phyloP scores from a whole-genome alignment of 2,888 invertebrate genomes.

The Thumatha senex region DNA sequence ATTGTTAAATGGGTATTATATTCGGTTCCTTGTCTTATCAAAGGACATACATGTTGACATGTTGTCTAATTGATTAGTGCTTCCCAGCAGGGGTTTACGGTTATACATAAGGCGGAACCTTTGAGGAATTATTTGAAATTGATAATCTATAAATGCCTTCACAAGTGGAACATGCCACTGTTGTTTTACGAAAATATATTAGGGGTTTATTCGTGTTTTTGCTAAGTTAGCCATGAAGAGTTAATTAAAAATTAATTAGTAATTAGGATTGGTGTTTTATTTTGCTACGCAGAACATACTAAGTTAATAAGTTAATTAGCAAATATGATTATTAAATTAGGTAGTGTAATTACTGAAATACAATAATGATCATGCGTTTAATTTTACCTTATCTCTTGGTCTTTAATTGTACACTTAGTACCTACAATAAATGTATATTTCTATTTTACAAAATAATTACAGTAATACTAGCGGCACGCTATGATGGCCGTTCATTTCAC shows the following conservation, averaged over 20 bases:
- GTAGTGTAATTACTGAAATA: constrained; percentile 3
- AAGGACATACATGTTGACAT: constrained; percentile 83
- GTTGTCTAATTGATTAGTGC: constrained; percentile 83
- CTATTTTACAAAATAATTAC: no score
- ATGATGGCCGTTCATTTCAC: no score
- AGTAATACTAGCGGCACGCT: no score
- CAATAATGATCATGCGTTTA: constrained; percentile 1
- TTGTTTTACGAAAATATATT: constrained; percentile 56
- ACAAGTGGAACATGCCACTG: constrained; percentile 80
- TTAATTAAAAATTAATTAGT: constrained; percentile 28
- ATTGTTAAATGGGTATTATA: constrained; percentile 40
- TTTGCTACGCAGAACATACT: constrained; percentile 1
- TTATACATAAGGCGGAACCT: constrained; percentile 72
- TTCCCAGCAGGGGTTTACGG: constrained; percentile 77
- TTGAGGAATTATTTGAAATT: constrained; percentile 80
- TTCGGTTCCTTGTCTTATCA: constrained; percentile 68
- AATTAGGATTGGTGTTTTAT: constrained; percentile 6
- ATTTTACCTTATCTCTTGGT: background rate
- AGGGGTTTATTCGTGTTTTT: constrained; percentile 48
- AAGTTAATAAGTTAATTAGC: constrained; percentile 5
- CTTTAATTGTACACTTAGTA: background rate
- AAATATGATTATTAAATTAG: constrained; percentile 4
- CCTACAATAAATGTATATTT: background rate
- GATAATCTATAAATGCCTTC: constrained; percentile 78
- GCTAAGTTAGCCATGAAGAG: constrained; percentile 38